Evolutionary conservation across 1,140 invertebrate genomes (phyloP).

Genomic region (Varroa destructor): DNA sequence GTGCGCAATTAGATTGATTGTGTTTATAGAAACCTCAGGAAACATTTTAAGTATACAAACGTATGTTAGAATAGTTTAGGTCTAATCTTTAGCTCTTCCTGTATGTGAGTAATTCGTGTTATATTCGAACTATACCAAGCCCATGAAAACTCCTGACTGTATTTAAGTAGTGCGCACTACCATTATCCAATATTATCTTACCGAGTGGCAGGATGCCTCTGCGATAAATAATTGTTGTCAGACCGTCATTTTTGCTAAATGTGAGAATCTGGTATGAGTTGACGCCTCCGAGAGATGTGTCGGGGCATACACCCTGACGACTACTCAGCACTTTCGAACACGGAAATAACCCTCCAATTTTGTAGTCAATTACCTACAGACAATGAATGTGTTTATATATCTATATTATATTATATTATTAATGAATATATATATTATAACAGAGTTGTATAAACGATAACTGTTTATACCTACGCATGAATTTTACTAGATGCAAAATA

Average conservation of each 20-base stretch:
- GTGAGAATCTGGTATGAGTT: slow-evolving; percentile 61
- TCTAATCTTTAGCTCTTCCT: too few species aligned
- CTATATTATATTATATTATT: background rate
- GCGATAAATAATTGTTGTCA: slow-evolving; percentile 67
- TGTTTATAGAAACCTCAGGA: too few species aligned
- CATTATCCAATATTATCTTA: slow-evolving; percentile 40
- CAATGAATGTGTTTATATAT: background rate
- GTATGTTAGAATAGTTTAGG: too few species aligned
- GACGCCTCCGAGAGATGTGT: slow-evolving; percentile 59
- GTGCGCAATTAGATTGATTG: too few species aligned
- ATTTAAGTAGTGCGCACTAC: too few species aligned
- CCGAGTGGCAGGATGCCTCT: slow-evolving; percentile 47
- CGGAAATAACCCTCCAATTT: slow-evolving; percentile 35
- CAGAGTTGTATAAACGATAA: background rate
- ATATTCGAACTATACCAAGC: too few species aligned
- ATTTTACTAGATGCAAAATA: too few species aligned
- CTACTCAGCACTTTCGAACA: slow-evolving; percentile 46
- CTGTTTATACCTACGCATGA: too few species aligned
- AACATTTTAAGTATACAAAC: too few species aligned
- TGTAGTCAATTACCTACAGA: slow-evolving; percentile 13
- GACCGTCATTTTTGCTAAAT: slow-evolving; percentile 58
- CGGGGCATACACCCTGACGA: slow-evolving; percentile 63
- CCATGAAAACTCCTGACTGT: too few species aligned
- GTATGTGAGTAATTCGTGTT: too few species aligned
- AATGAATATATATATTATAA: slow-evolving; percentile 3